Percentiles rank a stretch among this genome's conserved stretches.
Evolutionary conservation across 2,113 vertebrate genomes (phyloP).

Genomic region (Phainopepla nitens): DNA sequence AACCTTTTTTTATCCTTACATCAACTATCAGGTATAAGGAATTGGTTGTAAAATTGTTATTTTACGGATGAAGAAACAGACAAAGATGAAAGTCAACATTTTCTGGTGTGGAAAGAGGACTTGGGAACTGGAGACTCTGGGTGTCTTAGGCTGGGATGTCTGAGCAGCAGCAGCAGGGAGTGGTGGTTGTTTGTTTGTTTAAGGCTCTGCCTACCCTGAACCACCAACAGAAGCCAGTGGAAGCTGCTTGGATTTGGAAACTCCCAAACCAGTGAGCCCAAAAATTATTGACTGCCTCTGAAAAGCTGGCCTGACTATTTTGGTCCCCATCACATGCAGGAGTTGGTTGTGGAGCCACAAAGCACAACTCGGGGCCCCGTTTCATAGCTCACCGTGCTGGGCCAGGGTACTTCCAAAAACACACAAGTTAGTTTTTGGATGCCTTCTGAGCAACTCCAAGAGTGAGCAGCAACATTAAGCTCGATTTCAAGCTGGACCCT

Average conservation of each 20-base stretch:
- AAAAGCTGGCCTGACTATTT: not conserved
- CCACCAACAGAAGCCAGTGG: not conserved
- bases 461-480: not conserved
- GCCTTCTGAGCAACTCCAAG: not conserved
- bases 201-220: not conserved
- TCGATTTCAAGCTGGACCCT: not conserved
- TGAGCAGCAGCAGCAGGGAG: not conserved
- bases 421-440: not conserved
- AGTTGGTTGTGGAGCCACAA: not conserved
- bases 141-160: not conserved
- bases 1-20: not conserved
- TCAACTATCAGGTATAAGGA: not conserved
- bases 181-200: not conserved
- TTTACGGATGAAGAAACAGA: not conserved
- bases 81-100: not conserved
- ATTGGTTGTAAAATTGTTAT: not conserved
- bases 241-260: not conserved
- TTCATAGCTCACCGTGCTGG: not conserved
- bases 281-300: not conserved
- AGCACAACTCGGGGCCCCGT: rapidly evolving
- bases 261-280: not conserved
- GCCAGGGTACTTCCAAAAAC: not conserved
- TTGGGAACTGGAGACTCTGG: not conserved
- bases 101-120: not conserved
- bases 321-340: rapidly evolving